Percentiles rank a stretch among this genome's conserved stretches.
phyloP scores from a whole-genome alignment of 2,888 invertebrate species.

The Nebria brevicollis region DNA sequence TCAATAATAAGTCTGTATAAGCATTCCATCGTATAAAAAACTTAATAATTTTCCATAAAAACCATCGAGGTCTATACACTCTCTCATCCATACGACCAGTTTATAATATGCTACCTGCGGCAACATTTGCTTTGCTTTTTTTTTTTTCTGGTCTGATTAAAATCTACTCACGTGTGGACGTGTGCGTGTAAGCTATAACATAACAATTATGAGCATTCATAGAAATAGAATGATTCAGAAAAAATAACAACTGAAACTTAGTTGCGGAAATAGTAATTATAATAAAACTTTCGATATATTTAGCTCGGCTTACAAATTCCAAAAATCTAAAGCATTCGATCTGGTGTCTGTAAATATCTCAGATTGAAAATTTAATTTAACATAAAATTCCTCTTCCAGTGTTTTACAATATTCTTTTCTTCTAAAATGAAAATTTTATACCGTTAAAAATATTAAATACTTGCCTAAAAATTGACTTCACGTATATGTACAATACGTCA shows the following conservation, averaged over 20 bases:
- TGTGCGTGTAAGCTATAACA: not conserved
- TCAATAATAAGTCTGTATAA: too few species aligned
- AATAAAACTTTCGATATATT: not conserved
- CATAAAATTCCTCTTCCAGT: too few species aligned
- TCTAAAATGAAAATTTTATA: too few species aligned
- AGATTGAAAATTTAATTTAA: too few species aligned
- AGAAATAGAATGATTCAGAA: not conserved
- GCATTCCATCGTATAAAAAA: too few species aligned
- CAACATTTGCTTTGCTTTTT: constrained; percentile 4
- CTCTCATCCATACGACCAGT: not conserved
- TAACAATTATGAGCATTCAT: not conserved
- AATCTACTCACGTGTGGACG: not conserved
- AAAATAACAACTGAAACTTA: not conserved
- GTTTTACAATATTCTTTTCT: too few species aligned
- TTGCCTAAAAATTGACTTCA: too few species aligned
- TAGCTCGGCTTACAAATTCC: not conserved
- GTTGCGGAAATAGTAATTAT: not conserved
- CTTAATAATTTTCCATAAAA: not conserved
- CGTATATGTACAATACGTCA: not conserved
- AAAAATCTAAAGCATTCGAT: too few species aligned
- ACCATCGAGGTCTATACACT: not conserved
- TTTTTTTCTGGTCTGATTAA: constrained; percentile 4
- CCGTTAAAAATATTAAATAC: too few species aligned
- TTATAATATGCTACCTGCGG: constrained; percentile 5
- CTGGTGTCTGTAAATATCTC: too few species aligned